Percentiles rank a stretch among this genome's conserved stretches.
phyloP scores from a whole-genome alignment of 2,113 vertebrate species.

The Ginglymostoma cirratum region DNA sequence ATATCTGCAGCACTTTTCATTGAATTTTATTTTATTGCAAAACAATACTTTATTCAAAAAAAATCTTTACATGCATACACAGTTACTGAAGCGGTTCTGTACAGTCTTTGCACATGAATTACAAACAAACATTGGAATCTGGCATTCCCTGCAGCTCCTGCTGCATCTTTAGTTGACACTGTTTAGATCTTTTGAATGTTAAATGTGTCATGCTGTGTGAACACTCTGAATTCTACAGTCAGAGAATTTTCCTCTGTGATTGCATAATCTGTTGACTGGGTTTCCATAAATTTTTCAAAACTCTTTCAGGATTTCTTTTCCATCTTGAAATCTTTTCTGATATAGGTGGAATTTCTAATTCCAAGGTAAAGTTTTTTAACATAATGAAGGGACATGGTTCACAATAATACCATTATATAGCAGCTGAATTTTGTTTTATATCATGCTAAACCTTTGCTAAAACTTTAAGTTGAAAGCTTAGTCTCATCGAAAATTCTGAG shows the following conservation, averaged over 20 bases:
- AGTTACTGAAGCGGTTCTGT: too few species aligned
- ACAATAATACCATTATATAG: background rate
- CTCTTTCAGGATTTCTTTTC: background rate
- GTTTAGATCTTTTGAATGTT: background rate
- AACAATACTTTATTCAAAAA: too few species aligned
- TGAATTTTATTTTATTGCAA: background rate
- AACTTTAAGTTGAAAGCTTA: background rate
- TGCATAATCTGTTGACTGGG: background rate
- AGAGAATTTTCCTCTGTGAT: background rate
- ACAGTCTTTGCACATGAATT: too few species aligned
- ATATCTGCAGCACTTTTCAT: background rate
- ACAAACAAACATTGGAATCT: too few species aligned
- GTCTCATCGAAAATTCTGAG: background rate
- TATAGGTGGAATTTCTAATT: background rate
- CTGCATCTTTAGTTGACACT: background rate
- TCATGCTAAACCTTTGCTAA: background rate
- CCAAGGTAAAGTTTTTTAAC: background rate
- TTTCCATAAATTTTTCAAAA: background rate
- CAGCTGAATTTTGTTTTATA: background rate
- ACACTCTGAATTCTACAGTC: background rate
- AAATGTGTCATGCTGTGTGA: background rate
- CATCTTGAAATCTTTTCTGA: background rate
- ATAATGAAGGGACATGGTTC: background rate
- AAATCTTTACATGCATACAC: too few species aligned
- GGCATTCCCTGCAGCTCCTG: background rate